Base-by-base conservation (phyloP, 64 coral and sea anemone species). In the Actinia tenebrosa region DNA sequence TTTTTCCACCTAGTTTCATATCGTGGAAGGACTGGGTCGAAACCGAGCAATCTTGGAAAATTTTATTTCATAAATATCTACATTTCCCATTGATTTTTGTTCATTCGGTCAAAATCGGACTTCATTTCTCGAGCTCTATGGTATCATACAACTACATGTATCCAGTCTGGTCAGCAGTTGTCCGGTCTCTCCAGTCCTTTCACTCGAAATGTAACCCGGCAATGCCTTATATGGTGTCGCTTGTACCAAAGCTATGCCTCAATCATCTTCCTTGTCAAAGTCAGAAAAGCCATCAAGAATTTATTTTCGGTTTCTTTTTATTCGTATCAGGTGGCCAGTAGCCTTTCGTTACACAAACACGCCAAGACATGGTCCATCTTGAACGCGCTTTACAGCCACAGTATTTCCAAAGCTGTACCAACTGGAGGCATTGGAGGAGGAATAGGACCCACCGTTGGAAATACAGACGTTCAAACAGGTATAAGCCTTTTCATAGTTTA, bases 281-380 rank as follows among this genome's bases (percentile, higher is more conserved):
- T 64, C 63, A 5, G 63, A 58, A 58, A 11, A 11, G 15, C 1
- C 63, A 66, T 66, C 63, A 23, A 5, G n/a, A 3, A 23, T 9
- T 3, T 66, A n/a, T 43, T 15, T 75, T 30, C n/a, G 19, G 25
- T 37, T 37, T 37, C 30, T 37, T 37, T 37, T 37, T 37, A 37
- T 79, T 62, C 25, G 1, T 82, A 68, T 63, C 78, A 98, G 96
- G 71, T 94, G 27, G 92, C 92, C n/a, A 87, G 54, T 55, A 86
- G 88, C 11, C 86, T 98, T 84, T 79, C 86, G 54, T 89, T 98
- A 72, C 93, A 94, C 16, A 91, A 98, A 42, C 92, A 98, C 77
- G 96, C 96, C 4, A 90, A 98, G 72, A 94, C 96, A 0, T 98
- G 96, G 96, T 92, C 87, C 27, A 88, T 98, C 23, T 72, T 98